Conservation (phyloP, 2,797 vertebrate species). For the Intellagama lesueurii region DNA sequence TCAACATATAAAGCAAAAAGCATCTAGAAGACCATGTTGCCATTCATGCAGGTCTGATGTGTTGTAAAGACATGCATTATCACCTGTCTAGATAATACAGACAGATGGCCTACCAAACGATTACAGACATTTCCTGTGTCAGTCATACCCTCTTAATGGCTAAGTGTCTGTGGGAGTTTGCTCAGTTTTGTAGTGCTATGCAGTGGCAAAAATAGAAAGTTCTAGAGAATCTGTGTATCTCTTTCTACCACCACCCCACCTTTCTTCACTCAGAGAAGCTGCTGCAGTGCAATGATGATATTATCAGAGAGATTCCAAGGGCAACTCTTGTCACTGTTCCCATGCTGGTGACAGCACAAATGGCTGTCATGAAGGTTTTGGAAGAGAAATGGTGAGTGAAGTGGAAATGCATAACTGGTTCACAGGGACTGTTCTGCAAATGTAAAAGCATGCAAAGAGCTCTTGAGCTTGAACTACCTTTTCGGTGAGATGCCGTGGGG, state of each 20-base stretch:
- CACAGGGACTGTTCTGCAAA: neutral
- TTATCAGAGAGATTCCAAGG: conserved; percentile 63
- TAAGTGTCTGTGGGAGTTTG: neutral
- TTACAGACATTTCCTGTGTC: neutral
- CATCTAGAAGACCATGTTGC: neutral
- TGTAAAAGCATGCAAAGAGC: neutral
- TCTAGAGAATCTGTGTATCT: neutral
- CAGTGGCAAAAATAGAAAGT: neutral
- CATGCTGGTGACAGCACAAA: conserved; percentile 67
- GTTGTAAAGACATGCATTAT: neutral
- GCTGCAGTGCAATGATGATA: conserved; percentile 67
- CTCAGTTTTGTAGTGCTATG: neutral
- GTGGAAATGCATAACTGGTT: neutral
- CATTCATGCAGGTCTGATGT: neutral
- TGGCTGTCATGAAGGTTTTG: conserved; percentile 65
- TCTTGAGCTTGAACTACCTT: neutral
- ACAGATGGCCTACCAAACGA: neutral
- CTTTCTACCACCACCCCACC: neutral
- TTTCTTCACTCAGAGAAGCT: conserved; percentile 64
- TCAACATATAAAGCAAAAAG: neutral
- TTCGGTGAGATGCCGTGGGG: neutral
- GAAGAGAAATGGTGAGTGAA: conserved; percentile 72
- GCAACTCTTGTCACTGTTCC: conserved; percentile 32
- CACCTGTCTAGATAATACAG: neutral
- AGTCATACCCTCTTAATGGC: neutral